These are phyloP conservation scores for Melieria picta DNA, from an alignment of 2,888 invertebrate genomes.

Conservation along the genomic window DNA sequence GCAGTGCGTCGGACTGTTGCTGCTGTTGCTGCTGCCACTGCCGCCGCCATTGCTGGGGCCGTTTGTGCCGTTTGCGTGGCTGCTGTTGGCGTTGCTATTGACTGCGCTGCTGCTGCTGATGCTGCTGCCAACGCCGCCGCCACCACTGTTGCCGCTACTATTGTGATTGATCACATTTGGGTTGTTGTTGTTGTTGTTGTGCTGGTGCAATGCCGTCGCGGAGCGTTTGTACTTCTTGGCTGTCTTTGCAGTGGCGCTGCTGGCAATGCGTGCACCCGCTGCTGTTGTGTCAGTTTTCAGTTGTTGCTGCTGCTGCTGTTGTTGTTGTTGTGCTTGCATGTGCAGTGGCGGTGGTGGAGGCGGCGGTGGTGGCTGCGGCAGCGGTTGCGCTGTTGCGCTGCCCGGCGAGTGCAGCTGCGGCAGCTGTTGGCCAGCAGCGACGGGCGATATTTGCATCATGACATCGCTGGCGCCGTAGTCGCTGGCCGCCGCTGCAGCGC, in stretches of 20 bases:
- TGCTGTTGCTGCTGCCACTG: constrained; percentile 58
- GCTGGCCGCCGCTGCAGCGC: constrained; percentile 62
- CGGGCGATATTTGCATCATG: constrained; percentile 64
- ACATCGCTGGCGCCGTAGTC: constrained; percentile 56
- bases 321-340: constrained; percentile 16
- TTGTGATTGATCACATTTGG: constrained; percentile 61
- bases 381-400: constrained; percentile 21
- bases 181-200: constrained; percentile 67
- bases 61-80: constrained; percentile 51
- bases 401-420: constrained; percentile 39
- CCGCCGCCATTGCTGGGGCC: constrained; percentile 51
- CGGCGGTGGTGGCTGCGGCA: constrained; percentile 33
- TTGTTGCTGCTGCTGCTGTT: constrained; percentile 49
- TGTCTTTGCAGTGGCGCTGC: constrained; percentile 68
- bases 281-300: constrained; percentile 68
- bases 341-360: constrained; percentile 34
- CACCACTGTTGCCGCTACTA: constrained; percentile 50
- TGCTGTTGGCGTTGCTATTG: constrained; percentile 60
- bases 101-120: constrained; percentile 55
- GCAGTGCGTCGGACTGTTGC: constrained; percentile 65
- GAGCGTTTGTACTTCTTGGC: constrained; percentile 78
- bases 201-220: constrained; percentile 56
- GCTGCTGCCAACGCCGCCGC: constrained; percentile 50
- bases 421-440: constrained; percentile 58
- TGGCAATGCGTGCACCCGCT: constrained; percentile 16